Conservation (phyloP, 2,888 invertebrate species). For the Agrochola lychnidis region DNA sequence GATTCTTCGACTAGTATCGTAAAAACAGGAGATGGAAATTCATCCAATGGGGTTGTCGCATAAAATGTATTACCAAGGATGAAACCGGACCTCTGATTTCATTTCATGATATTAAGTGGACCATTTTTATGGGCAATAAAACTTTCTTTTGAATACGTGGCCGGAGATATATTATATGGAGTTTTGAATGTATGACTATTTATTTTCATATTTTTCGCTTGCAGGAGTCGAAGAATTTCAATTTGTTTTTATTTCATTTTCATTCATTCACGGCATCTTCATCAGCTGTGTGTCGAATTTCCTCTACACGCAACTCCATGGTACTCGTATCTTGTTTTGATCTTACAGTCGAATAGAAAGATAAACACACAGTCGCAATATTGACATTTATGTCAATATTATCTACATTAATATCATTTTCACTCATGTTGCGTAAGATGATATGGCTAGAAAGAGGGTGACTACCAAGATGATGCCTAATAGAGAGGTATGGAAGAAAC, state of each 20-base stretch:
- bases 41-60: slow-evolving; percentile 75
- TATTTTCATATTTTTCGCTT: neutral
- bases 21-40: slow-evolving; percentile 78
- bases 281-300: no score
- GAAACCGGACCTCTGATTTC: slow-evolving; percentile 73
- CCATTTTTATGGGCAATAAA: slow-evolving; percentile 83
- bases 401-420: neutral
- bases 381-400: neutral
- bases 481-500: no score
- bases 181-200: slow-evolving; percentile 42
- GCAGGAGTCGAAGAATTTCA: neutral
- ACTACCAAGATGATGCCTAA: no score
- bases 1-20: slow-evolving; percentile 48
- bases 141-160: slow-evolving; percentile 77
- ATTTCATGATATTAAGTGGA: slow-evolving; percentile 82
- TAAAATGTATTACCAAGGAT: slow-evolving; percentile 82
- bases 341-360: neutral
- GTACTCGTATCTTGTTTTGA: neutral
- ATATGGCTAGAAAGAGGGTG: no score
- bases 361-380: neutral
- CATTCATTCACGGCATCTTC: neutral
- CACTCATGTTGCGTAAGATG: no score
- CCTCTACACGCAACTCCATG: neutral
- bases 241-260: slow-evolving; percentile 4
- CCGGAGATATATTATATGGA: slow-evolving; percentile 68